These are phyloP conservation scores for Pitangus sulphuratus DNA, from an alignment of 2,797 vertebrate genomes.

Conservation along the genomic window DNA sequence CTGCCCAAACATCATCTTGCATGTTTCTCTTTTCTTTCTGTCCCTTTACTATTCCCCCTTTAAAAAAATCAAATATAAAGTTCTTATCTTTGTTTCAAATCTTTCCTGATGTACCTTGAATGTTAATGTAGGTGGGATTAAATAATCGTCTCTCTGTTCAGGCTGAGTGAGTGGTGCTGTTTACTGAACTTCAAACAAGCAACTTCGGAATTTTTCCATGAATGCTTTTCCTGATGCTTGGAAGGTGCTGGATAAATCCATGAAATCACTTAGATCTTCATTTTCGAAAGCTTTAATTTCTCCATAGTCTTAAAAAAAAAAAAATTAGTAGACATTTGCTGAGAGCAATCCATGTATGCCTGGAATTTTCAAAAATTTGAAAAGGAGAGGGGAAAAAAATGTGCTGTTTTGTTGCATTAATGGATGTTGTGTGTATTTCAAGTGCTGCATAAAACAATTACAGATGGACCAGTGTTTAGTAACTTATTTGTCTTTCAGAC, in stretches of 20 bases:
- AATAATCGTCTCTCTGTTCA: neutral
- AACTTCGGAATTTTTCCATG: neutral
- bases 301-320: accelerated
- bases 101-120: neutral
- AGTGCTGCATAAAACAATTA: neutral
- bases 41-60: neutral
- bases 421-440: neutral
- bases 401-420: accelerated
- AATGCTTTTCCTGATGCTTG: neutral
- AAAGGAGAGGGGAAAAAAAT: neutral
- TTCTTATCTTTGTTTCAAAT: neutral
- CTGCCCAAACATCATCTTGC: neutral
- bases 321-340: neutral
- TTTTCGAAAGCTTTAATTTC: neutral
- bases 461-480: neutral
- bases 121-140: neutral
- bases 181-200: neutral
- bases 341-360: accelerated
- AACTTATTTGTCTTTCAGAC: neutral
- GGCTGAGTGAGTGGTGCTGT: neutral
- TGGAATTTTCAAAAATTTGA: neutral
- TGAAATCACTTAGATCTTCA: neutral
- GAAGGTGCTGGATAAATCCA: neutral
- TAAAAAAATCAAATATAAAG: neutral
- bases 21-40: neutral